Base-by-base conservation (phyloP, 2,888 invertebrate species). In the Strigamia crassipes region DNA sequence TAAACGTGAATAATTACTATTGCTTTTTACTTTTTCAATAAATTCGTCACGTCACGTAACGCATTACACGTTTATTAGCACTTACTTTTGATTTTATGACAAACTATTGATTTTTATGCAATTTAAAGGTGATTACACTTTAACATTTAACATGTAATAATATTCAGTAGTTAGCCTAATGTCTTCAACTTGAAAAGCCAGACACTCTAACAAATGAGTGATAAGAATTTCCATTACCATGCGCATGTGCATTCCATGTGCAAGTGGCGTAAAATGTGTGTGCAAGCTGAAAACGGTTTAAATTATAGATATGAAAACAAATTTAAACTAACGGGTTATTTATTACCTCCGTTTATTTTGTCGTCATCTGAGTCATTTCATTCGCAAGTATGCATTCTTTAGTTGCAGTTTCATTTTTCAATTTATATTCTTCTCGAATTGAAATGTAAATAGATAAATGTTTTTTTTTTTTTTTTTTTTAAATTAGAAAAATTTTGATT, bases 231-330 rank as follows among this genome's bases (percentile, higher is more conserved):
- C 73, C 73, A 73, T 73, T 73, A 73, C 73, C 73, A 73, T 31
- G 27, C 73, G 73, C 73, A 73, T 73, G 31, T 73, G 73, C 73
- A 73, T 73, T 73, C 73, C 73, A 73, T 73, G 73, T 73, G 73
- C 73, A 73, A 73, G 73, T 73, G n/a, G 73, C 73, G 73, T 23
- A 73, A 73, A 73, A 73, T 73, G 73, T 73, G 73, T 73, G 73
- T 21, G 61, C 73, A n/a, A 73, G 73, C 27, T 73, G 73, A 73
- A 73, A 73, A 73, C 73, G 73, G 73, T 73, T 73, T 73, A 73
- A 73, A 73, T 73, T 73, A 73, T 73, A 73, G 73, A 73, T 73
- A 73, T 73, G 73, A 73, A 73, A 73, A 73, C 73, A 73, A 73
- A 73, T 73, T 73, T 73, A 73, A 73, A 73, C 73, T 31, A 27